Conservation (phyloP, 2,888 invertebrate genomes). For the Sinhomidia bicolor region DNA sequence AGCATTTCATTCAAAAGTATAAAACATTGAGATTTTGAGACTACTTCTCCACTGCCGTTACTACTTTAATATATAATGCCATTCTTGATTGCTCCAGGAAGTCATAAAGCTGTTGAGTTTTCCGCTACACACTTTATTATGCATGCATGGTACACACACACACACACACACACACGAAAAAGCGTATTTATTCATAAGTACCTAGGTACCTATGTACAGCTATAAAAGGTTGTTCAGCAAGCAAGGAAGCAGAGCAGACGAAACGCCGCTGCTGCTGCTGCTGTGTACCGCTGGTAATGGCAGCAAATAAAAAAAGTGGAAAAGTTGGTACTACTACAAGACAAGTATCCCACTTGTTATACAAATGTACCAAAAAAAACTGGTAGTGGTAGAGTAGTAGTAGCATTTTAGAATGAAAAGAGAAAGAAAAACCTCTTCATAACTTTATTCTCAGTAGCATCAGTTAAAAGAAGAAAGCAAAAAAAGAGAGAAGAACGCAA, state of each 20-base stretch:
- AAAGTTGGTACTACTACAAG: no score
- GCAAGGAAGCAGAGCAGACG: no score
- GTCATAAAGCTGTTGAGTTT: slow-evolving; percentile 5
- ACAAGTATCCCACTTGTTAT: no score
- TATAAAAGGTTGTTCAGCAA: neutral
- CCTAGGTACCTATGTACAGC: neutral
- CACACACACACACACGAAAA: neutral
- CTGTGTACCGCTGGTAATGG: no score
- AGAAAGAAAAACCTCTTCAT: neutral
- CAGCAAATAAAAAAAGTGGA: no score
- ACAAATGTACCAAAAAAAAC: no score
- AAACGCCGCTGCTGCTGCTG: no score
- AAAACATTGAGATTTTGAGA: no score
- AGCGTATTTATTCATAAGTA: neutral
- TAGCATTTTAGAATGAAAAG: neutral
- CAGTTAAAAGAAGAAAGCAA: no score
- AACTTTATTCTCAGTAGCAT: neutral
- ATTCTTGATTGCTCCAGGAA: neutral
- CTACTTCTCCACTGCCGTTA: neutral
- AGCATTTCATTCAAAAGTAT: no score
- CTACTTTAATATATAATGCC: slow-evolving; percentile 1
- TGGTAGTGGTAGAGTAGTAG: no score
- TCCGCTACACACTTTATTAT: slow-evolving; percentile 5
- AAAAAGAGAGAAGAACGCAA: neutral
- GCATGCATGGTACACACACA: neutral